Evolutionary conservation across 2,113 vertebrate genomes (phyloP), one percentile per base, ranked within the genome.

Genomic region (Saccopteryx leptura): DNA sequence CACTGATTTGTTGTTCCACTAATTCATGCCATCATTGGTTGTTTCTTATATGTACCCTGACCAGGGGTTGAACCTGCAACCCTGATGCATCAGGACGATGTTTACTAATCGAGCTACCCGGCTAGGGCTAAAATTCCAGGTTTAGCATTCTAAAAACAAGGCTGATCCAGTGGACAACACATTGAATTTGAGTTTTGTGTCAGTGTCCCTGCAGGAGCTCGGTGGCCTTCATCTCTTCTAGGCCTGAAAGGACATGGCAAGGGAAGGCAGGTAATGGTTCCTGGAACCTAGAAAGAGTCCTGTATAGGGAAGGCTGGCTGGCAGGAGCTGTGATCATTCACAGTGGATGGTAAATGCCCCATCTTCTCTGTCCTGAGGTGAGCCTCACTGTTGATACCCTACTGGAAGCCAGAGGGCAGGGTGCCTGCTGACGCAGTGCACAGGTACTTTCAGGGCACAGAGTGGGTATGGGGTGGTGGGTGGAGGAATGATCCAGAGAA

Each of bases 131-230:
- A 39, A 39, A 39, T 39, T 39, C 39, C 39, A 39, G 39, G 39
- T 39, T 39, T 65, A 90, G 54, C 90, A 83, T 97, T 96, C 93
- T 85, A 95, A 96, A 97, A 65, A 83, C 93, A 88, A 96, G 97
- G 89, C 90, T 75, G 68, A 92, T 89, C 88, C 75, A 50, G 2
- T 46, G 65, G 46, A 21, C 19, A 72, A 4, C 5, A 63, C 78
- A 50, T 21, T 39, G 26, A 61, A 24, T 95, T 78, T 72, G 24
- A 76, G 48, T 78, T 91, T 87, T 28, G 60, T 80, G 33, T 78
- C 24, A 78, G 78, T 15, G 31, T 61, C 23, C 14, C 21, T 48
- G 12, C 17, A 56, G 76, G 28, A 90, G 76, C 23, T 31, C 21
- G n/a, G 24, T 56, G 82, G 24, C 18, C 56, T 69, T 46, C 68